Base-by-base conservation (phyloP, 2,797 vertebrate species). In the Hemibagrus guttatus region DNA sequence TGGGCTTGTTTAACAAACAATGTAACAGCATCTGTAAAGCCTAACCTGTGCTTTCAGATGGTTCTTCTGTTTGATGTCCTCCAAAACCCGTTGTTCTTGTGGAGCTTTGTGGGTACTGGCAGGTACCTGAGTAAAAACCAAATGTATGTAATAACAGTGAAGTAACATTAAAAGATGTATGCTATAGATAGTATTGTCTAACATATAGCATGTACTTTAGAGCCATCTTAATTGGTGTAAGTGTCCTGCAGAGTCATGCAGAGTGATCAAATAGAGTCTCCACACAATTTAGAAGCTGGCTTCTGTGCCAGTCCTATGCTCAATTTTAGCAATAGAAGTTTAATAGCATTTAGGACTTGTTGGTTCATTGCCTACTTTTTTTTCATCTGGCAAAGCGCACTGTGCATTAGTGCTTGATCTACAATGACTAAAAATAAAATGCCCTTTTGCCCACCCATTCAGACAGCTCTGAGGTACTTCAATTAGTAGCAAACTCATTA, bases 71-170 rank as follows among this genome's bases (percentile, higher is more conserved):
- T 95, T 98, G 75, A 93, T 89, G 87, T 93, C 90, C 64, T 96
- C 92, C 16, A 98, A 93, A 31, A 92, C 87, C 72, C 95, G 91
- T 66, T 88, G 92, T 90, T 97, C 96, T 89, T 93, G 97, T 69
- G 97, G 97, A 86, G 91, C 69, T 89, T 76, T 94, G 90, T 97
- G 97, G 63, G 93, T 97, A 90, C 93, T 97, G 74, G 78, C 87
- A 90, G 97, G 97, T 85, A 97, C 93, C 98, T 99, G 75, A 31
- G 85, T 2, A 81, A 81, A 72, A 83, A 61, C 1, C 78, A 80
- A 12, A 83, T 12, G 64, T 56, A 39, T 84, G 8, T 72, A 58
- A 84, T 17, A 31, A 46, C 17, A 19, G 39, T 26, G 8, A 58
- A 26, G 66, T 72, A 12, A 56, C 31, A 23, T 69, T 9, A 16